phyloP scores from a whole-genome alignment of 2,888 invertebrate genomes.

The Drosophila aldrichi region DNA sequence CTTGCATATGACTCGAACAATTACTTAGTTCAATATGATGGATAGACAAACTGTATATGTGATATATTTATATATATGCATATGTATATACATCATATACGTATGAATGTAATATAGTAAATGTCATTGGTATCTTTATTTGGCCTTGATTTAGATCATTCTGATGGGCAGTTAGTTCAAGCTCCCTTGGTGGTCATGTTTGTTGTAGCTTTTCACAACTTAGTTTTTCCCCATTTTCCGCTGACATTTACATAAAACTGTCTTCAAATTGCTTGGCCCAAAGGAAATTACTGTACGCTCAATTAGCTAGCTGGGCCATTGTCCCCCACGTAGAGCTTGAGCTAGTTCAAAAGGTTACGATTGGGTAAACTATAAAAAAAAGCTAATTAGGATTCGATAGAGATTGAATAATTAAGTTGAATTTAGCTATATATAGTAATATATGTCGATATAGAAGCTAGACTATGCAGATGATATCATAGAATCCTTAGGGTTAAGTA shows the following conservation, averaged over 20 bases:
- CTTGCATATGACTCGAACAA: constrained; percentile 47
- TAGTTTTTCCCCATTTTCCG: constrained; percentile 4
- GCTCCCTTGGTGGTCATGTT: constrained; percentile 6
- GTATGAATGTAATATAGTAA: background rate
- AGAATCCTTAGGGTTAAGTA: background rate
- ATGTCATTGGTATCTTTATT: background rate
- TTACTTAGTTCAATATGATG: constrained; percentile 37
- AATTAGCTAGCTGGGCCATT: constrained; percentile 12
- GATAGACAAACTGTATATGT: constrained; percentile 16
- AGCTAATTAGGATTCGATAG: background rate
- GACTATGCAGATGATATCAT: background rate
- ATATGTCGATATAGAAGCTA: background rate
- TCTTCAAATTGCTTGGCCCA: background rate
- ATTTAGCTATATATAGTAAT: background rate
- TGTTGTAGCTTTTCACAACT: constrained; percentile 7
- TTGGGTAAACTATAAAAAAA: background rate
- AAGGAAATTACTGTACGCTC: constrained; percentile 1
- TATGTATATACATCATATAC: background rate
- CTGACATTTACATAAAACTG: constrained; percentile 21
- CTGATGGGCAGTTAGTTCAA: background rate
- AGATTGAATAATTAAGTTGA: background rate
- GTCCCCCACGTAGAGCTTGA: background rate
- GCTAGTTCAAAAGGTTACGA: background rate
- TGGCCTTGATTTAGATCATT: background rate
- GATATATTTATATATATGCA: background rate